phyloP scores from a whole-genome alignment of 2,797 vertebrate genomes.

The Momotus momota region DNA sequence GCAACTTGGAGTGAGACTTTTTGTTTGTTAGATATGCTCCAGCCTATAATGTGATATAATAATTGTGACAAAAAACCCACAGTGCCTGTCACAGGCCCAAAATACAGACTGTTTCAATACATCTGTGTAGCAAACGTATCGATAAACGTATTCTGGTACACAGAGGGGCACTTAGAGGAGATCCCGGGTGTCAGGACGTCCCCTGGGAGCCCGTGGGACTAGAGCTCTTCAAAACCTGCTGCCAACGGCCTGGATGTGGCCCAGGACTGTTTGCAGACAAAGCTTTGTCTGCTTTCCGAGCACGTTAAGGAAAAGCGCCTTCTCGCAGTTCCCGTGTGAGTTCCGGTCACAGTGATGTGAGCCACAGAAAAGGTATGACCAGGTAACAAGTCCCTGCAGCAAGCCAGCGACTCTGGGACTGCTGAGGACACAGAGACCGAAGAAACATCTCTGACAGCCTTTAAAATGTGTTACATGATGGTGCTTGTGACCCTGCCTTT shows the following conservation, averaged over 20 bases:
- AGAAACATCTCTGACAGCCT: conserved; percentile 61
- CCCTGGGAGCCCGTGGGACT: background rate
- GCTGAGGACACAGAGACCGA: conserved; percentile 39
- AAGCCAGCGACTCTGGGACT: conserved; percentile 1
- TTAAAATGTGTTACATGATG: conserved; percentile 63
- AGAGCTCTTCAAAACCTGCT: background rate
- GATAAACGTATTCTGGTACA: background rate
- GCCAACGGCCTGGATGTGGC: background rate
- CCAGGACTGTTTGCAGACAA: conserved; percentile 8
- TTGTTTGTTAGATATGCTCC: background rate
- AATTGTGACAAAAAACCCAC: background rate
- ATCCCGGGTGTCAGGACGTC: background rate
- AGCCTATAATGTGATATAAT: background rate
- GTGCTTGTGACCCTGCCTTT: conserved; percentile 64
- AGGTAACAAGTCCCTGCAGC: conserved; percentile 61
- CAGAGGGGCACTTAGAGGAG: accelerated
- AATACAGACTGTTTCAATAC: background rate
- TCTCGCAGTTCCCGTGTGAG: background rate
- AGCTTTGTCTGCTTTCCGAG: conserved; percentile 30
- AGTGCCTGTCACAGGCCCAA: background rate
- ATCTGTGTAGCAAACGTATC: background rate
- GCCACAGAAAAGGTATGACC: conserved; percentile 28
- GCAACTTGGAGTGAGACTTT: background rate
- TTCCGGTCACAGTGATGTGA: conserved; percentile 8
- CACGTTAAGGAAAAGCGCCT: background rate